Evolutionary conservation across 2,888 invertebrate genomes (phyloP).

Genomic region (Euplexia lucipara): DNA sequence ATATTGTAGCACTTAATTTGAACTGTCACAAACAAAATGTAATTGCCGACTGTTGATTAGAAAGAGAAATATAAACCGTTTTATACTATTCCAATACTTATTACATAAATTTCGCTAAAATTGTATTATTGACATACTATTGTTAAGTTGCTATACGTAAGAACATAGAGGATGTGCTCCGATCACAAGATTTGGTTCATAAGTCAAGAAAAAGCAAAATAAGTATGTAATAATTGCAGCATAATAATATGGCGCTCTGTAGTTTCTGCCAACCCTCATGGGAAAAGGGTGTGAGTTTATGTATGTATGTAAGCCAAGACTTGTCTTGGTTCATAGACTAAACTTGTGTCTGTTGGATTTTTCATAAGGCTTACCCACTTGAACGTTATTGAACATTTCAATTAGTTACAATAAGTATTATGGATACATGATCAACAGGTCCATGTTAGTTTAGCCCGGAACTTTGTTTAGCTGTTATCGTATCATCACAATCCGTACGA

Average conservation of each 20-base stretch:
- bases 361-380: neutral
- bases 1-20: slow-evolving; percentile 78
- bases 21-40: slow-evolving; percentile 82
- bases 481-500: slow-evolving; percentile 76
- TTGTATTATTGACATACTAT: slow-evolving; percentile 74
- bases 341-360: neutral
- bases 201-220: neutral
- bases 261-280: too few relatives aligned
- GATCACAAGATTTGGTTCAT: too few relatives aligned
- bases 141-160: slow-evolving; percentile 68
- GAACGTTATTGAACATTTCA: neutral
- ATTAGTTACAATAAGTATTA: neutral
- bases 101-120: slow-evolving; percentile 86
- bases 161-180: slow-evolving; percentile 72
- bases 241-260: too few relatives aligned
- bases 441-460: slow-evolving; percentile 67
- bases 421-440: slow-evolving; percentile 37
- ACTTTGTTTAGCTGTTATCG: slow-evolving; percentile 71
- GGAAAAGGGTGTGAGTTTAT: too few relatives aligned
- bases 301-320: too few relatives aligned
- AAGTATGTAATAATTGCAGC: too few relatives aligned
- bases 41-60: slow-evolving; percentile 84
- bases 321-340: neutral
- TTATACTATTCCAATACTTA: slow-evolving; percentile 87
- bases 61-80: slow-evolving; percentile 79